Conservation (phyloP, 2,888 invertebrate genomes). For the Cataglyphis cursor region DNA sequence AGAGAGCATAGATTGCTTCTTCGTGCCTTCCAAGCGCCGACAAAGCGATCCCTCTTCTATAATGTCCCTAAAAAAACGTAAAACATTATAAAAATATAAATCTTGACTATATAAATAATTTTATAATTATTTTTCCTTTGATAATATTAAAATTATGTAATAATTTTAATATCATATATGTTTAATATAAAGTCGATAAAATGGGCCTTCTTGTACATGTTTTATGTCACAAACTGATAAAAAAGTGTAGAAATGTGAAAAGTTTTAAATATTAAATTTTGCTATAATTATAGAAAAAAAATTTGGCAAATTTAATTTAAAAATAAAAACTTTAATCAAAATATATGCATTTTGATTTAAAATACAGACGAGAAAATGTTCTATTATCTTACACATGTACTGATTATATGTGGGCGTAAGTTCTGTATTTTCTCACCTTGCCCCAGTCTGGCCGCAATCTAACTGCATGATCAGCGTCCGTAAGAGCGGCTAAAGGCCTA, state of each 20-base stretch:
- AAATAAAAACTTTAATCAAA: not conserved
- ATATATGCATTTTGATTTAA: not conserved
- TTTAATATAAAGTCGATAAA: not conserved
- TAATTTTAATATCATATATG: not conserved
- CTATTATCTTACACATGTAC: not conserved
- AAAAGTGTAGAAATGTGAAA: not conserved
- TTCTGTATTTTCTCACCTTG: slow-evolving; percentile 87
- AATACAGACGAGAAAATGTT: not conserved
- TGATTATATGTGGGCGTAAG: not conserved
- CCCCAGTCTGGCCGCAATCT: slow-evolving; percentile 90
- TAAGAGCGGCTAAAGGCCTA: slow-evolving; percentile 89
- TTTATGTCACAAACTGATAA: not conserved
- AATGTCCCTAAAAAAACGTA: slow-evolving; percentile 87
- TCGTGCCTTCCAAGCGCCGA: slow-evolving; percentile 88
- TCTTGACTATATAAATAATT: not conserved
- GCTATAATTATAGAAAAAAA: not conserved
- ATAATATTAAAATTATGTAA: not conserved
- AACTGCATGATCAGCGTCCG: slow-evolving; percentile 90
- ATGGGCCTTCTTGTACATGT: not conserved
- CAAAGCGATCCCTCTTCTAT: slow-evolving; percentile 88
- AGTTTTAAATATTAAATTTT: not conserved
- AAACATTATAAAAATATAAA: not conserved
- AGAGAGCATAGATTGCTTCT: slow-evolving; percentile 88
- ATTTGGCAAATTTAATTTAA: not conserved
- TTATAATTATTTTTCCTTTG: not conserved